Evolutionary conservation across 2,888 invertebrate species (phyloP).

Genomic region (Agrochola circellaris): DNA sequence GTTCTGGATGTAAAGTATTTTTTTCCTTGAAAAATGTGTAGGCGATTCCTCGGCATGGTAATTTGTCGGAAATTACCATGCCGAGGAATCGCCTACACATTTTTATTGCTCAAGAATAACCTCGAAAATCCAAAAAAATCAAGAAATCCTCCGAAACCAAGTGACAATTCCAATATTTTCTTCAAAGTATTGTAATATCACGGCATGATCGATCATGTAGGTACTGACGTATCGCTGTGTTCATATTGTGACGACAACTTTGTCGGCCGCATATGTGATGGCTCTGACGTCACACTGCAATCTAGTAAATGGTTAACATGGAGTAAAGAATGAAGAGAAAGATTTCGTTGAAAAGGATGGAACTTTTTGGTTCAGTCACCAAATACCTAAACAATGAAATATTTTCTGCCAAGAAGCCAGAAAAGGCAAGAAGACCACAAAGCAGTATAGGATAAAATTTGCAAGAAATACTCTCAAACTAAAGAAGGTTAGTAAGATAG

Average conservation of each 20-base stretch:
- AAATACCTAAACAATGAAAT: too few relatives aligned
- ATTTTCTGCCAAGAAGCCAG: too few relatives aligned
- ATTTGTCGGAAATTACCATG: background rate
- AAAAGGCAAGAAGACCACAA: too few relatives aligned
- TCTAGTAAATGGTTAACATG: conserved; percentile 92
- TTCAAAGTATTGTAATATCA: conserved; percentile 63
- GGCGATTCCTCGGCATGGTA: too few relatives aligned
- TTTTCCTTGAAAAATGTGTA: background rate
- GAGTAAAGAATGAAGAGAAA: conserved; percentile 66
- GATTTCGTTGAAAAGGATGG: too few relatives aligned
- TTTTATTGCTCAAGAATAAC: background rate
- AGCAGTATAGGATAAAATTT: too few relatives aligned
- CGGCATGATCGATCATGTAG: conserved; percentile 62
- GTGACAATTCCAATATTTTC: conserved; percentile 52
- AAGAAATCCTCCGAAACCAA: background rate
- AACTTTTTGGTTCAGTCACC: too few relatives aligned
- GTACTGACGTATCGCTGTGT: conserved; percentile 68
- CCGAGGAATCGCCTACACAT: background rate
- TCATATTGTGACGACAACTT: conserved; percentile 76
- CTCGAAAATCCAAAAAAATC: background rate
- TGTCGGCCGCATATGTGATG: conserved; percentile 92
- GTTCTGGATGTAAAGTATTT: background rate
- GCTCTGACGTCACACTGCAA: conserved; percentile 91
- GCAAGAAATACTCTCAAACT: too few relatives aligned
- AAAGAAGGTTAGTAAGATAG: too few relatives aligned